Conservation (phyloP, 2,113 vertebrate species). For the Serinus canaria region DNA sequence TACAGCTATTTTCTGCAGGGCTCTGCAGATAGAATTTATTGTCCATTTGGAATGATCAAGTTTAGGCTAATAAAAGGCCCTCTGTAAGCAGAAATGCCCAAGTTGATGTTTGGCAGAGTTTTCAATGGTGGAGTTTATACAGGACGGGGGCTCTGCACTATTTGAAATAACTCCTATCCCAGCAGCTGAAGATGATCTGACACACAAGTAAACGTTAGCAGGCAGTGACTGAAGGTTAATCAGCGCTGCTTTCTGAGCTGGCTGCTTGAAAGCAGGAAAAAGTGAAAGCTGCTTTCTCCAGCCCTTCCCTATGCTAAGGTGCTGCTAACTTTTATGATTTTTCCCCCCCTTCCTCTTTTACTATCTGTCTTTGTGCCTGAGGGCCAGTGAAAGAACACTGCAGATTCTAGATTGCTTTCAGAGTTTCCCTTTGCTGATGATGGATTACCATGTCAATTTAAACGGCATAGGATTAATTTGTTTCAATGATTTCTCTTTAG, state of each 20-base stretch:
- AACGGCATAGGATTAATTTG: slow-evolving; percentile 98
- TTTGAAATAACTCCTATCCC: slow-evolving; percentile 10
- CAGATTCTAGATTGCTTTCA: slow-evolving; percentile 91
- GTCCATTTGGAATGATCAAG: slow-evolving; percentile 55
- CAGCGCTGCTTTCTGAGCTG: neutral
- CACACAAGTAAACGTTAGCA: neutral
- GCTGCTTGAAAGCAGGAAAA: slow-evolving; percentile 4
- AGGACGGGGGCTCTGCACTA: neutral
- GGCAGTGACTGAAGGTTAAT: slow-evolving; percentile 38
- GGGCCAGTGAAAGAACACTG: slow-evolving; percentile 86
- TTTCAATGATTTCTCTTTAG: slow-evolving; percentile 98
- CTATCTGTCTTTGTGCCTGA: slow-evolving; percentile 84
- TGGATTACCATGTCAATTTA: slow-evolving; percentile 97
- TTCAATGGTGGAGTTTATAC: slow-evolving; percentile 17
- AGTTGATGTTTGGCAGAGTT: slow-evolving; percentile 18
- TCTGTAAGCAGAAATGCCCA: slow-evolving; percentile 54
- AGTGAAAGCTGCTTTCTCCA: slow-evolving; percentile 9
- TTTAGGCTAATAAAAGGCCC: slow-evolving; percentile 57
- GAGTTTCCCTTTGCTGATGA: slow-evolving; percentile 94
- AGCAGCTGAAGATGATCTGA: slow-evolving; percentile 12
- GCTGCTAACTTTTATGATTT: slow-evolving; percentile 76
- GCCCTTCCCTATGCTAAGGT: slow-evolving; percentile 59
- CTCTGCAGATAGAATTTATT: slow-evolving; percentile 55
- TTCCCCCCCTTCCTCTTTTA: slow-evolving; percentile 43
- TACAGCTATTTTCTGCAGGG: neutral